phyloP scores from a whole-genome alignment of 2,888 invertebrate genomes.

The Zhuqinia jingwanae region DNA sequence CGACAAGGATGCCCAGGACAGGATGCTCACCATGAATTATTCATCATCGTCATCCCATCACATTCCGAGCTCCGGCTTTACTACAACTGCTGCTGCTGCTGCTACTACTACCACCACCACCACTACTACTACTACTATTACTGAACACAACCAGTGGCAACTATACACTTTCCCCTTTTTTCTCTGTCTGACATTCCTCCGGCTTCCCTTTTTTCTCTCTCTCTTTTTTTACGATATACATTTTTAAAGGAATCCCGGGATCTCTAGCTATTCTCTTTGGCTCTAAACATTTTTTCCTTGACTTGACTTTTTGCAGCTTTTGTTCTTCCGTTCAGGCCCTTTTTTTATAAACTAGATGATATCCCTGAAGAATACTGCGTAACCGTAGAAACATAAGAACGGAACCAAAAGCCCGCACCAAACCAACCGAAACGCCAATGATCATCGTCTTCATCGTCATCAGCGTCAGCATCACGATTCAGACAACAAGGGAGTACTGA shows the following conservation, averaged over 20 bases:
- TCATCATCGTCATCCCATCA: conserved; percentile 53
- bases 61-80: conserved; percentile 24
- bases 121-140: too few relatives aligned
- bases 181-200: background rate
- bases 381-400: background rate
- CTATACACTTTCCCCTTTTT: conserved; percentile 16
- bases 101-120: too few relatives aligned
- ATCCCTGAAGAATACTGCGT: background rate
- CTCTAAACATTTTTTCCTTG: too few relatives aligned
- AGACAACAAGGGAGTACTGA: conserved; percentile 26
- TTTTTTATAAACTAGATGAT: too few relatives aligned
- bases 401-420: background rate
- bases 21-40: conserved; percentile 54
- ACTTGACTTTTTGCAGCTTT: background rate
- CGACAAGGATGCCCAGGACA: too few relatives aligned
- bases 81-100: too few relatives aligned
- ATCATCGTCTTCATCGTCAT: background rate
- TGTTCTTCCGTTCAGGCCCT: background rate
- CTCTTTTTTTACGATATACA: too few relatives aligned
- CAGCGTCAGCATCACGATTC: background rate
- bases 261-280: too few relatives aligned
- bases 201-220: background rate
- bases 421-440: background rate
- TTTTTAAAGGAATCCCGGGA: too few relatives aligned
- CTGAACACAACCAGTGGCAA: too few relatives aligned